Evolutionary conservation across 2,888 invertebrate species (phyloP).

Genomic region (Taphrorychus bicolor): DNA sequence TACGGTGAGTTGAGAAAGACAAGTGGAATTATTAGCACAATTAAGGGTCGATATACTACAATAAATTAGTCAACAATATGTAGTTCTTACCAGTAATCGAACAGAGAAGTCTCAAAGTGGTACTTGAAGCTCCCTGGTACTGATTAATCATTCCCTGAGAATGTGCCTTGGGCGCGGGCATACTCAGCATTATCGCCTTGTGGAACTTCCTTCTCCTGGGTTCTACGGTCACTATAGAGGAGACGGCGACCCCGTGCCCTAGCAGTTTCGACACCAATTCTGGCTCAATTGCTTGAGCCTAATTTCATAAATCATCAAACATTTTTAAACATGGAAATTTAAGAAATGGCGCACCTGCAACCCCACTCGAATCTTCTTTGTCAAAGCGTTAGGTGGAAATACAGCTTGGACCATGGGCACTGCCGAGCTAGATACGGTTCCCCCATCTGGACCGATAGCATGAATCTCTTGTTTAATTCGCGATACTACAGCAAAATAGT

Average conservation of each 20-base stretch:
- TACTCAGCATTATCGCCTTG: slow-evolving; percentile 95
- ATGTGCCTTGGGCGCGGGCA: slow-evolving; percentile 80
- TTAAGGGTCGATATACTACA: background rate
- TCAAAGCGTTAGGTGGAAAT: slow-evolving; percentile 95
- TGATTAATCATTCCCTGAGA: slow-evolving; percentile 82
- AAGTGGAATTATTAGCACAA: background rate
- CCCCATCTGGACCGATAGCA: slow-evolving; percentile 96
- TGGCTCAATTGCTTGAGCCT: slow-evolving; percentile 93
- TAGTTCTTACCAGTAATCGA: slow-evolving; percentile 82
- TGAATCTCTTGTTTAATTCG: slow-evolving; percentile 96
- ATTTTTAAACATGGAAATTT: background rate
- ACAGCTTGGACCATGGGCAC: slow-evolving; percentile 85
- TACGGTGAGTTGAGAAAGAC: background rate
- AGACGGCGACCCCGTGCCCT: slow-evolving; percentile 96
- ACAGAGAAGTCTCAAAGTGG: slow-evolving; percentile 89
- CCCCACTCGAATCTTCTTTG: slow-evolving; percentile 99
- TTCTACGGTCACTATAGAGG: slow-evolving; percentile 98
- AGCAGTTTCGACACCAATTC: slow-evolving; percentile 84
- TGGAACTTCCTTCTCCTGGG: slow-evolving; percentile 98
- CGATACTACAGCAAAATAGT: slow-evolving; percentile 96
- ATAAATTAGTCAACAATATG: too few species aligned
- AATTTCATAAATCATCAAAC: background rate
- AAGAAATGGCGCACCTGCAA: slow-evolving; percentile 75
- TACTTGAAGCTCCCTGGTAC: slow-evolving; percentile 74
- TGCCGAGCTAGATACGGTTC: slow-evolving; percentile 92